Evolutionary conservation across 1,140 invertebrate genomes (phyloP).

Genomic region (Coptotermes formosanus): DNA sequence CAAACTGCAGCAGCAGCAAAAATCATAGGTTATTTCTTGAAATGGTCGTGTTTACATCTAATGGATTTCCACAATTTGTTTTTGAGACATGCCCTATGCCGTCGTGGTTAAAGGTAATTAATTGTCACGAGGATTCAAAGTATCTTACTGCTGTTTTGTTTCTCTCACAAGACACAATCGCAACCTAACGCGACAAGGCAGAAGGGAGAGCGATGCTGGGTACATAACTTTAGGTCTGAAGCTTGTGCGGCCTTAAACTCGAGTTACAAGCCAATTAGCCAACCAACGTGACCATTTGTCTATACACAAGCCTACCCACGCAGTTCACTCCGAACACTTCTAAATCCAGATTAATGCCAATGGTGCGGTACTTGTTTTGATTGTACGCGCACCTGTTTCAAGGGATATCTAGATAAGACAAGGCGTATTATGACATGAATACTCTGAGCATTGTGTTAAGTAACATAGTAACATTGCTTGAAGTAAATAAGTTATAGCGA

Average conservation of each 20-base stretch:
- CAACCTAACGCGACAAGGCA: neutral
- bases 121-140: neutral
- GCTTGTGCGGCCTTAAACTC: neutral
- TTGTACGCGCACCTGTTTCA: too few species aligned
- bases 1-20: too few species aligned
- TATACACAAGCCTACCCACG: neutral
- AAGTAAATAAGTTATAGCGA: too few species aligned
- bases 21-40: too few species aligned
- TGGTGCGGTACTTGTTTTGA: neutral
- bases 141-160: neutral
- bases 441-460: too few species aligned
- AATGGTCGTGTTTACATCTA: too few species aligned
- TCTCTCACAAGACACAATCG: neutral
- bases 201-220: neutral
- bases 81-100: neutral
- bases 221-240: neutral
- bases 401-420: too few species aligned
- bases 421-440: too few species aligned
- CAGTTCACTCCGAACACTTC: neutral
- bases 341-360: neutral
- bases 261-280: slow-evolving; percentile 11
- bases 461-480: too few species aligned
- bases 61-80: neutral
- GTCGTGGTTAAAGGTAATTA: neutral
- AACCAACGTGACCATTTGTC: neutral